phyloP scores from a whole-genome alignment of 2,888 invertebrate genomes.

The Protophormia terraenovae region DNA sequence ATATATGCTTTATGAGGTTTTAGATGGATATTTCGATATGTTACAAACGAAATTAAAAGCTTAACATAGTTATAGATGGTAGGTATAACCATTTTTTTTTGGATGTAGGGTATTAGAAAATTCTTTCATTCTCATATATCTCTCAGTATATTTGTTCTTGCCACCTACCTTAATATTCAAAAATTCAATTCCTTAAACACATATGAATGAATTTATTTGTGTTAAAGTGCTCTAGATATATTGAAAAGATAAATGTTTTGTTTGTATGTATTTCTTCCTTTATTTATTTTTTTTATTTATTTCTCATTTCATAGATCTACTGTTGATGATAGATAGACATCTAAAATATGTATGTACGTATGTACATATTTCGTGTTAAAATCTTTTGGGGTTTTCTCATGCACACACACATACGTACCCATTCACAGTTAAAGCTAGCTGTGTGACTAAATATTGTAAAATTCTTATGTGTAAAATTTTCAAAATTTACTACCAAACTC shows the following conservation, averaged over 20 bases:
- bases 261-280: neutral
- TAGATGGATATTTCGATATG: no score
- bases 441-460: neutral
- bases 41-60: no score
- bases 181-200: conserved; percentile 12
- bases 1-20: no score
- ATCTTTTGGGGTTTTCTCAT: conserved; percentile 16
- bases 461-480: neutral
- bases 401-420: neutral
- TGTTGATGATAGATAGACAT: conserved; percentile 24
- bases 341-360: no score
- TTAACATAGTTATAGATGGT: no score
- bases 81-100: no score
- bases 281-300: neutral
- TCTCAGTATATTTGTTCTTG: neutral
- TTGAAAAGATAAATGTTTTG: conserved; percentile 56
- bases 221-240: conserved; percentile 36
- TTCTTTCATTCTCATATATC: neutral
- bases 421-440: neutral
- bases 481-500: conserved; percentile 25
- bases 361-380: conserved; percentile 16
- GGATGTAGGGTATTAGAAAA: no score
- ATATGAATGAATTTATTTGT: conserved; percentile 11
- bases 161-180: neutral
- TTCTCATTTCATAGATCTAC: conserved; percentile 23